A percentile compares a stretch with the other conserved stretches of the same genome.
phyloP scores from a whole-genome alignment of 2,797 vertebrate species.

The Chelonia mydas region DNA sequence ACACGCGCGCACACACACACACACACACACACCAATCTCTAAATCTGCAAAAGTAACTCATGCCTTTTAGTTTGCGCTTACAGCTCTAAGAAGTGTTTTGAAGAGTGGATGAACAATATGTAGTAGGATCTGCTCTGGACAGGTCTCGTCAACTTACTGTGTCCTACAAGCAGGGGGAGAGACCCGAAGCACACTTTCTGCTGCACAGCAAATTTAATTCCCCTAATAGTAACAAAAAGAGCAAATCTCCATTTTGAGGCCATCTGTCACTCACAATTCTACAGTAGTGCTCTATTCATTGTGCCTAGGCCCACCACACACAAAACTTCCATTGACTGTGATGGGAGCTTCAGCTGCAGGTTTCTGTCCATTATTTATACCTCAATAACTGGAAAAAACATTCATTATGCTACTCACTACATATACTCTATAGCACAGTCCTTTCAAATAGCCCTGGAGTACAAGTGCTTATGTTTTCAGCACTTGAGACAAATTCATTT shows the following conservation, averaged over 20 bases:
- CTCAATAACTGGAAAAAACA: neutral
- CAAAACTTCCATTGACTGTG: neutral
- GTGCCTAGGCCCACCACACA: neutral
- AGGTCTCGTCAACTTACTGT: neutral
- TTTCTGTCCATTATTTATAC: neutral
- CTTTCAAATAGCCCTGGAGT: rapidly evolving
- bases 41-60: neutral
- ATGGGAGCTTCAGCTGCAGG: neutral
- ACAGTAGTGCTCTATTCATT: neutral
- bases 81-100: too few relatives aligned
- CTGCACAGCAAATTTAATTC: neutral
- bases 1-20: neutral
- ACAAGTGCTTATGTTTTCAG: neutral
- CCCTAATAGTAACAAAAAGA: neutral
- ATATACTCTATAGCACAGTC: neutral
- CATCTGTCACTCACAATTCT: neutral
- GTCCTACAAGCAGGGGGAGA: neutral
- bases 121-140: neutral
- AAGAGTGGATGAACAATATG: neutral
- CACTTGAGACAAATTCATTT: neutral
- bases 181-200: neutral
- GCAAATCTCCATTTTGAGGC: neutral
- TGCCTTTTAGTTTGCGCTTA: too few relatives aligned
- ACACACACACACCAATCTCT: neutral
- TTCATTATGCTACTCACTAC: neutral